Evolutionary conservation across 2,113 vertebrate genomes (phyloP).

Genomic region (Pithys albifrons): DNA sequence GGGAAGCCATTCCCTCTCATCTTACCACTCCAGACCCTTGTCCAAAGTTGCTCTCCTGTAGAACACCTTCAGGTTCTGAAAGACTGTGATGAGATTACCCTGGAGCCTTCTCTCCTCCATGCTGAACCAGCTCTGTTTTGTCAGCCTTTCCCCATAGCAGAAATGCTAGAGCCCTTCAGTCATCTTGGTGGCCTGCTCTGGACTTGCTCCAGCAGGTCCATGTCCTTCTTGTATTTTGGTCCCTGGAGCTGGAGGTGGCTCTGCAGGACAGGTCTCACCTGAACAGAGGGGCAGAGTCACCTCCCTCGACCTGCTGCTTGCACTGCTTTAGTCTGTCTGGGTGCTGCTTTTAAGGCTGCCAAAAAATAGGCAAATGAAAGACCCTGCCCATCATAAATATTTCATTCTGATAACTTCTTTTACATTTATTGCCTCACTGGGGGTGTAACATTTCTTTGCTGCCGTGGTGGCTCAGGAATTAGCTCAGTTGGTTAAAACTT

Average conservation of each 20-base stretch:
- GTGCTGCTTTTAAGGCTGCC: neutral
- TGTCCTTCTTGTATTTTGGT: neutral
- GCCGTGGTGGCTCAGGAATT: fast-evolving
- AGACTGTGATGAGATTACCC: neutral
- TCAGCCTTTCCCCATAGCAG: neutral
- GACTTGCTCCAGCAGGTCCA: fast-evolving
- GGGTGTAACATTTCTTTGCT: neutral
- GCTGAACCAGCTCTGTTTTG: neutral
- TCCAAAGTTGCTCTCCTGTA: neutral
- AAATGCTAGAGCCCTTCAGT: fast-evolving
- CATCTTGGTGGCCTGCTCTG: neutral
- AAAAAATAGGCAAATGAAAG: neutral
- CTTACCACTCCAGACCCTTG: neutral
- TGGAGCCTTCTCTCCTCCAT: neutral
- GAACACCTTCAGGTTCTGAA: neutral
- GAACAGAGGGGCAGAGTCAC: neutral
- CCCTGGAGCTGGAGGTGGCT: neutral
- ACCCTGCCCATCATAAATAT: neutral
- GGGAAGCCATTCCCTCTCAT: neutral
- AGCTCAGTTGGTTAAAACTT: too few relatives aligned
- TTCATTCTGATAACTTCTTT: neutral
- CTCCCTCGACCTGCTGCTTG: neutral
- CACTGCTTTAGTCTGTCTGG: neutral
- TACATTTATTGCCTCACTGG: neutral
- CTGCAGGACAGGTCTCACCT: neutral